phyloP scores from a whole-genome alignment of 2,888 invertebrate genomes.

The Melikaiella ostensackeni region DNA sequence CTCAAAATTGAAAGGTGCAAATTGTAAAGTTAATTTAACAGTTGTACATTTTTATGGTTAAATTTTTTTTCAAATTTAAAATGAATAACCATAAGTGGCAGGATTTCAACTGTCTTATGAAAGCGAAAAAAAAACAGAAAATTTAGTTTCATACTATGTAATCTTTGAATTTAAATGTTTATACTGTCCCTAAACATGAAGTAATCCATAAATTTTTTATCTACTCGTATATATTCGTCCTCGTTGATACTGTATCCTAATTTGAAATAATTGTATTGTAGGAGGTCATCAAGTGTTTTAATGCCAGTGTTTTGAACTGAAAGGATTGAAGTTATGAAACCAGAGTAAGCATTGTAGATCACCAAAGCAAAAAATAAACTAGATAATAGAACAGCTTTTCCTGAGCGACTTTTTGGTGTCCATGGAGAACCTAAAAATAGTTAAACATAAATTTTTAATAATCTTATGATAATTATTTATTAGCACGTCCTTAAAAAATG shows the following conservation, averaged over 20 bases:
- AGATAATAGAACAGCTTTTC: conserved; percentile 80
- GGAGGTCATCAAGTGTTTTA: conserved; percentile 80
- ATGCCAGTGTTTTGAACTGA: conserved; percentile 81
- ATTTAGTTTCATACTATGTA: too few species aligned
- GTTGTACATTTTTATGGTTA: too few species aligned
- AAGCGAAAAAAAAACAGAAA: too few species aligned
- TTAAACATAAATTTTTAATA: background rate
- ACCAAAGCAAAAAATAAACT: conserved; percentile 82
- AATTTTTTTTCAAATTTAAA: too few species aligned
- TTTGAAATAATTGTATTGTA: conserved; percentile 79
- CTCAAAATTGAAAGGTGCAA: too few species aligned
- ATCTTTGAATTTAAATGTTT: too few species aligned
- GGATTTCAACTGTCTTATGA: too few species aligned
- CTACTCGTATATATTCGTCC: conserved; percentile 82
- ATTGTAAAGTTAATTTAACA: too few species aligned
- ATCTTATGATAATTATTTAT: background rate
- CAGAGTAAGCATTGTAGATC: conserved; percentile 83
- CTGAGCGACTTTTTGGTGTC: conserved; percentile 80
- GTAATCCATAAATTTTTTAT: too few species aligned
- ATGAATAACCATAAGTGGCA: too few species aligned
- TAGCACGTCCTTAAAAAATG: background rate
- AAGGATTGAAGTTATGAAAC: conserved; percentile 83
- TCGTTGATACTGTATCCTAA: conserved; percentile 83
- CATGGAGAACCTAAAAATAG: conserved; percentile 79
- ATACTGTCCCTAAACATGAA: too few species aligned